Base-by-base conservation (phyloP, 2,113 vertebrate species). In the Microtus richardsoni region DNA sequence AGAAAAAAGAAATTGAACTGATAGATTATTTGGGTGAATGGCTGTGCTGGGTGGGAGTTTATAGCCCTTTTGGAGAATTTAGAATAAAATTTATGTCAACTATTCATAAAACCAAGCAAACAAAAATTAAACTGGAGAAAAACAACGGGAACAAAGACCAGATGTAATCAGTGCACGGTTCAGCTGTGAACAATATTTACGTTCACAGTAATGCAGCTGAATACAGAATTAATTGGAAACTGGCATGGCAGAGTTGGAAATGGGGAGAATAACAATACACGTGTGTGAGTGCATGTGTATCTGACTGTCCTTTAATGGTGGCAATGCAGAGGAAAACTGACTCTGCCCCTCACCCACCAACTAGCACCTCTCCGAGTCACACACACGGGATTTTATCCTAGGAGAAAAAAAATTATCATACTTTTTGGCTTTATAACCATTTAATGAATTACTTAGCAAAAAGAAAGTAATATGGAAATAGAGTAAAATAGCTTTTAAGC, bases 101-200 rank as follows among this genome's bases (percentile, higher is more conserved):
- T 52, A 70, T 70, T 89, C 88, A 93, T 58, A 91, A 95, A 91
- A 70, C 73, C 71, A 96, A 83, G 68, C 60, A 95, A 96, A 94
- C 52, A 95, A 78, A 89, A 92, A 77, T 78, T 75, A 87, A 92
- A 54, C 62, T 93, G 21, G 22, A 71, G 87, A 62, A 82, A 60
- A 52, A 74, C 41, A 84, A 91, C 44, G 54, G 52, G 54, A 85
- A 86, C 47, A 87, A 87, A 82, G 92, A 47, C 24, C 62, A 91
- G 64, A 89, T 68, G 3, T n/a, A 91, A 88, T 93, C 68, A 93
- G 3, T 5, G 68, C 14, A 68, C 12, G n/a, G 12, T 54, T 60
- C 80, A 62, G 36, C 60, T 77, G 12, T 73, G 28, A 93, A 71
- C 33, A 66, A 71, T 66, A 88, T 91, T 93, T 89, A 80, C n/a